A percentile compares a stretch with the other conserved stretches of the same genome.
Evolutionary conservation across 92 coral and sea anemone genomes (phyloP).

Genomic region (Zoanthus gigantus): DNA sequence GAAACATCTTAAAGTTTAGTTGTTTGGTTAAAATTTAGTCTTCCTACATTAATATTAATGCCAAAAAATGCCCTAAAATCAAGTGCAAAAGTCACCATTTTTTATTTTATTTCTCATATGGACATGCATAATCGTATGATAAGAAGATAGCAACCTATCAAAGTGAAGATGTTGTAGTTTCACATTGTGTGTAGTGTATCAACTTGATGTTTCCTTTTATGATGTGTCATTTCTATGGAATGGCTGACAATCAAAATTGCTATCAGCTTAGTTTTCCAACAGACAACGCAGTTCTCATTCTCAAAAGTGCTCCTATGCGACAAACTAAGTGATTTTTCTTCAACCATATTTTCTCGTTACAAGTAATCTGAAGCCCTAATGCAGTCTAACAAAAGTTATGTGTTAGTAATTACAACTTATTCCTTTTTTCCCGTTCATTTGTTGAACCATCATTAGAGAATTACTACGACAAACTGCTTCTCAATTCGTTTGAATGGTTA

Average conservation of each 20-base stretch:
- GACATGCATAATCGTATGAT: constrained; percentile 16
- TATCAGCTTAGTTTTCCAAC: no score
- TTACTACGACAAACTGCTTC: no score
- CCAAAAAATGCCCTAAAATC: constrained; percentile 35
- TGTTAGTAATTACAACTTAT: no score
- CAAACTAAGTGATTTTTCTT: no score
- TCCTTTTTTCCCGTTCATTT: no score
- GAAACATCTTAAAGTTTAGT: constrained; percentile 32
- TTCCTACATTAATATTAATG: constrained; percentile 9
- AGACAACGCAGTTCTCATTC: no score
- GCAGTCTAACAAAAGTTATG: no score
- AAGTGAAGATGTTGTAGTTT: constrained; percentile 42
- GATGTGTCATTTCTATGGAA: constrained; percentile 40
- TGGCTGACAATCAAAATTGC: neutral
- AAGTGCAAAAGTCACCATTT: constrained; percentile 35
- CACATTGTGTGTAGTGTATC: constrained; percentile 31
- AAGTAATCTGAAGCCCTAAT: no score
- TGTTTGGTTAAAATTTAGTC: constrained; percentile 4
- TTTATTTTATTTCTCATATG: constrained; percentile 29
- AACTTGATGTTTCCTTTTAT: constrained; percentile 26
- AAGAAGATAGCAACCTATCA: constrained; percentile 32
- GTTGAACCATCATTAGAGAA: no score
- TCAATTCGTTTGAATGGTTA: no score
- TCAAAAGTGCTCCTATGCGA: no score
- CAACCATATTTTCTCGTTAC: no score